Base-by-base conservation (phyloP, 2,797 vertebrate genomes). In the Lates japonicus region DNA sequence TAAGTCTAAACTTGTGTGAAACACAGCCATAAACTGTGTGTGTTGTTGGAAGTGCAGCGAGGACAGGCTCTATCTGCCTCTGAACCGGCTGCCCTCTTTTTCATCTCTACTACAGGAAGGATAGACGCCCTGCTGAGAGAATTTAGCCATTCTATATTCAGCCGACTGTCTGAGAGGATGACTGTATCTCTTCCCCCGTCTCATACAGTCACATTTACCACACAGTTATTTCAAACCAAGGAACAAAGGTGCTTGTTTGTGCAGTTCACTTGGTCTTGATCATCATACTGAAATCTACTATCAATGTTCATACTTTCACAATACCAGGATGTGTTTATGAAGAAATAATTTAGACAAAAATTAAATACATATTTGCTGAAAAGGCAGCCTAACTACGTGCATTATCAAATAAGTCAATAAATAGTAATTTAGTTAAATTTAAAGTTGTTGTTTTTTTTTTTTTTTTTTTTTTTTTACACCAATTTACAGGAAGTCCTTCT, bases 91-190 rank as follows among this genome's bases (percentile, higher is more conserved):
- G 33, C 25, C 22, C 42, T 10, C 13, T 35, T 5, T 42, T 39
- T 31, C 65, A 41, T 19, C 22, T 57, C 16, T 31, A 1, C 51
- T 31, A 14, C 29, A 33, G 39, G 12, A 51, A 20, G 46, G 25
- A 6, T 31, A 6, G 59, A 55, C 20, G 13, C 37, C 29, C 61
- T 57, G 71, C 71, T 74, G 29, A 19, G 48, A 63, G 20, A n/a
- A 0, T 16, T 1, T 7, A 14, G 31, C 63, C 20, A 1, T 12
- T 37, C 7, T 37, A 8, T 33, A 65, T 49, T 22, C 63, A 42
- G 65, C 37, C 12, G 51, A 20, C 33, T 49, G 57, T 59, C 42
- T 39, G 22, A 51, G 20, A 70, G 25, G n/a, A 29, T 29, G 12
- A 72, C 20, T 57, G 20, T 17, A 20, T 48, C 58, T 41, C 61